These are phyloP conservation scores for Muscicapa comitata DNA, from an alignment of 2,797 vertebrate species.

Conservation along the genomic window DNA sequence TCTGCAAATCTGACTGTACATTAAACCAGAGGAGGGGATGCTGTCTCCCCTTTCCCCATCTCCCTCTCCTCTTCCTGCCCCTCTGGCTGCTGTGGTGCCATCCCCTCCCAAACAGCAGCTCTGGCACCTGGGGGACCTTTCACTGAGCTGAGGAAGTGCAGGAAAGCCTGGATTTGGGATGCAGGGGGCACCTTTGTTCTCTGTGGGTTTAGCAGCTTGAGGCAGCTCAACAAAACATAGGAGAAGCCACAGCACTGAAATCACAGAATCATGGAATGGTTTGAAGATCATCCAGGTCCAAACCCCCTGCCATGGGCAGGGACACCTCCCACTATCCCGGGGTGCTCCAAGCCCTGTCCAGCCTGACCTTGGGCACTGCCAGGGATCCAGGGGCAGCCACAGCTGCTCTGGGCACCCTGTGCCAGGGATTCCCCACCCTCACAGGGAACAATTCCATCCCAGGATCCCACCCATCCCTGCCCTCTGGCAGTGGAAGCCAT, in stretches of 20 bases:
- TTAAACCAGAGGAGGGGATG: not conserved
- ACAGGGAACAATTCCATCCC: rapidly evolving
- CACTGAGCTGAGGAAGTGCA: not conserved
- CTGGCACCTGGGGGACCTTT: not conserved
- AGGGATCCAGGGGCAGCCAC: not conserved
- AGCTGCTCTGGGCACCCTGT: not conserved
- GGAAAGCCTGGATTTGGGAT: not conserved
- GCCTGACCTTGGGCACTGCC: rapidly evolving
- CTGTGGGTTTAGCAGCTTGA: not conserved
- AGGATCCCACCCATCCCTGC: rapidly evolving
- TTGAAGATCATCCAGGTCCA: rapidly evolving
- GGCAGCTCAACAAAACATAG: rapidly evolving
- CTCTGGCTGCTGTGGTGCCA: not conserved
- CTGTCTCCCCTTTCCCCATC: not conserved
- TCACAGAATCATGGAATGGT: not conserved
- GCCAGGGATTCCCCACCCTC: rapidly evolving
- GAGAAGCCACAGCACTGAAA: not conserved
- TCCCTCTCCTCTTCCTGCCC: not conserved
- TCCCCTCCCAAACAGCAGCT: not conserved
- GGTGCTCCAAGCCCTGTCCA: rapidly evolving
- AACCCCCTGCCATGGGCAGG: not conserved
- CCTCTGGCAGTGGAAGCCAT: not conserved
- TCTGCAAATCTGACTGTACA: not conserved
- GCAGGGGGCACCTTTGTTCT: not conserved
- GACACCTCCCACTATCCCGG: not conserved